A percentile compares a stretch with the other conserved stretches of the same genome.
These are phyloP conservation scores for Ptilorrhoa leucosticta DNA, from an alignment of 2,113 vertebrate genomes.

Conservation along the genomic window DNA sequence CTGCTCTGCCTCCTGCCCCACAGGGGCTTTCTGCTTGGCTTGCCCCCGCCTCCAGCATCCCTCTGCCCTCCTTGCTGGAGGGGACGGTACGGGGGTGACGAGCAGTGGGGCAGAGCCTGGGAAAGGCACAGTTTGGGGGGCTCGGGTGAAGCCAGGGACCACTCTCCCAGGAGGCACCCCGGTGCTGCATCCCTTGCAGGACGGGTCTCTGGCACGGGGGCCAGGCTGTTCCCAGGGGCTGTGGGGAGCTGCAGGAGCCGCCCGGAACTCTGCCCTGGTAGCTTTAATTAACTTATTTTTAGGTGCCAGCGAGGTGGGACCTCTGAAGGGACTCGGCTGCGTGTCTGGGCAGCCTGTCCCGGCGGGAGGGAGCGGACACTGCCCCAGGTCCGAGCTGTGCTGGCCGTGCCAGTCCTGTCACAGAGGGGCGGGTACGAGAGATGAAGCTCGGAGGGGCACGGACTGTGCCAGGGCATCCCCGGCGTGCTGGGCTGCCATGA, in stretches of 20 bases:
- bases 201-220: not conserved
- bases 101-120: not conserved
- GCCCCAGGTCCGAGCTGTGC: rapidly evolving
- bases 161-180: not conserved
- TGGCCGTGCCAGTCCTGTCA: rapidly evolving
- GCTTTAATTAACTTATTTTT: not conserved
- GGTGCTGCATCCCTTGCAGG: rapidly evolving
- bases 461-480: not conserved
- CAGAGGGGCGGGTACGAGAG: rapidly evolving
- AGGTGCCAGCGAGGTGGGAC: not conserved
- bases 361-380: rapidly evolving
- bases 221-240: not conserved
- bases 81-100: not conserved
- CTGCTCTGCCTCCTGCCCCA: not conserved
- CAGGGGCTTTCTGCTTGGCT: not conserved
- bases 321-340: rapidly evolving
- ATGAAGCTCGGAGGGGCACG: rapidly evolving
- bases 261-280: not conserved
- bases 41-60: not conserved
- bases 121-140: not conserved
- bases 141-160: rapidly evolving
- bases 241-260: not conserved
- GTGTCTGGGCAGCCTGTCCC: not conserved
- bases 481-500: not conserved
- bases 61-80: not conserved